Evolutionary conservation across 2,888 invertebrate genomes (phyloP).

Genomic region (Prenolepis imparis): DNA sequence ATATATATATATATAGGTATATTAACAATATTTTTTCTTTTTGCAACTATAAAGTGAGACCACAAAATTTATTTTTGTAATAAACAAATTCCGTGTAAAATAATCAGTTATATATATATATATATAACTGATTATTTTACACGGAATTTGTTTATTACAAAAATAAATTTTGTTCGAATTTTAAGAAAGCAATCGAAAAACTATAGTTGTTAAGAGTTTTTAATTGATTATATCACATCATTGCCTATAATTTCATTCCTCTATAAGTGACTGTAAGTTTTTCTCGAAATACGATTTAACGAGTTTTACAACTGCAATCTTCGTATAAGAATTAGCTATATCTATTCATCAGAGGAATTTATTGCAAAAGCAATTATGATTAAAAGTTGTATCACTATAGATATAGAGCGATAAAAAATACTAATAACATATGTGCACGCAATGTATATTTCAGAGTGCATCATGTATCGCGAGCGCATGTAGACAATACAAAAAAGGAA

Average conservation of each 20-base stretch:
- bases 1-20: no score
- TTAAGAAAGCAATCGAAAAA: not conserved
- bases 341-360: not conserved
- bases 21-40: not conserved
- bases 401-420: conserved; percentile 22
- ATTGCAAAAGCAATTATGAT: conserved; percentile 2
- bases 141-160: not conserved
- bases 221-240: not conserved
- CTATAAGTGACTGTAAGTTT: not conserved
- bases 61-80: not conserved
- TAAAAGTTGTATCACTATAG: not conserved
- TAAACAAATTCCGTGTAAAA: not conserved
- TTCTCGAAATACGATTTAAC: not conserved
- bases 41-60: not conserved
- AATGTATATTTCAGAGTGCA: conserved; percentile 24
- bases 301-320: not conserved
- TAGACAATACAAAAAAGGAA: not conserved
- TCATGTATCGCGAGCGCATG: not conserved
- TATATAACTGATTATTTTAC: not conserved
- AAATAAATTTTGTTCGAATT: not conserved
- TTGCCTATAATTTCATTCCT: not conserved
- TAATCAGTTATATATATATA: not conserved
- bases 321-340: not conserved
- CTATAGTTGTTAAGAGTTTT: not conserved
- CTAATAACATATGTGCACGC: conserved; percentile 22